Conservation (phyloP, 2,113 vertebrate species). For the Tylochromis polylepis region DNA sequence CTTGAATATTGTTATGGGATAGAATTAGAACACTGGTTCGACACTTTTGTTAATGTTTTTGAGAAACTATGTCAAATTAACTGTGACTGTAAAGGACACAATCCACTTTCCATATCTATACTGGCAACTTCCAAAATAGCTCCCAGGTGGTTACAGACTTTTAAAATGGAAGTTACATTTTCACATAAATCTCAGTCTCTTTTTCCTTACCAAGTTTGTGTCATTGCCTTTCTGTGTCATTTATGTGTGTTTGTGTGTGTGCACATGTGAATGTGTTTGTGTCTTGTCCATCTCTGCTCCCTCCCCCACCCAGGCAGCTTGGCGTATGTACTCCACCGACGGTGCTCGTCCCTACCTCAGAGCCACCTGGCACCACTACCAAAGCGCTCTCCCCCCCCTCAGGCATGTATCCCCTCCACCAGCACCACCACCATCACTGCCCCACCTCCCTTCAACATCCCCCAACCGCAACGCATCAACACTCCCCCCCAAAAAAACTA, state of each 20-base stretch:
- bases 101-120: rapidly evolving
- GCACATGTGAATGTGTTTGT: background rate
- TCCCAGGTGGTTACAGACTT: conserved; percentile 13
- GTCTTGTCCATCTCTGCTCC: conserved; percentile 44
- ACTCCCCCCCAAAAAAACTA: conserved; percentile 76
- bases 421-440: conserved; percentile 13
- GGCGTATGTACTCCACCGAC: conserved; percentile 84
- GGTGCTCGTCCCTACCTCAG: conserved; percentile 78
- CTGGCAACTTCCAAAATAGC: conserved; percentile 5
- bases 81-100: background rate
- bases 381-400: conserved; percentile 81
- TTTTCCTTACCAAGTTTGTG: conserved; percentile 38
- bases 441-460: background rate
- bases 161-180: background rate
- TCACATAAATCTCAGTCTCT: conserved; percentile 12
- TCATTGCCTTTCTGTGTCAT: conserved; percentile 20
- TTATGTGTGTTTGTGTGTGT: background rate
- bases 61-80: background rate
- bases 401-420: conserved; percentile 81
- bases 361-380: conserved; percentile 83
- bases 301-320: conserved; percentile 79
- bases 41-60: background rate
- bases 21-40: background rate
- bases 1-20: background rate
- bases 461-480: conserved; percentile 46